These are phyloP conservation scores for Aphidius colemani DNA, from an alignment of 2,888 invertebrate species.

Conservation along the genomic window DNA sequence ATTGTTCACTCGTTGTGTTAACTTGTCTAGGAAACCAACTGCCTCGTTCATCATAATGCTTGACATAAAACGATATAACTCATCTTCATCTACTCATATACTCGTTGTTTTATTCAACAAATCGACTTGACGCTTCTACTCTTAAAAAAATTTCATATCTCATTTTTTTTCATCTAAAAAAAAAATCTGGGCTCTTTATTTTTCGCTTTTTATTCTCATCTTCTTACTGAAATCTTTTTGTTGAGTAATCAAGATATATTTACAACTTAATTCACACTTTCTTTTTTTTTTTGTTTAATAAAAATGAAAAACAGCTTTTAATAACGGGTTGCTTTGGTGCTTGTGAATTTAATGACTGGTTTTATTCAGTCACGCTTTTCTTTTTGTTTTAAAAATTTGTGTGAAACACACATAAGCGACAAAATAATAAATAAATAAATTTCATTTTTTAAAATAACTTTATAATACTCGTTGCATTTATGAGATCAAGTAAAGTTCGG, in stretches of 20 bases:
- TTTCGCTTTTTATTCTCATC: neutral
- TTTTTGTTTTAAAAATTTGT: neutral
- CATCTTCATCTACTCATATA: slow-evolving; percentile 14
- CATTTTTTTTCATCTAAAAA: too few species aligned
- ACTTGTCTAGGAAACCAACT: slow-evolving; percentile 42
- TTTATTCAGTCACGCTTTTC: neutral
- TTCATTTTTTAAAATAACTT: neutral
- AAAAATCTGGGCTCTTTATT: too few species aligned
- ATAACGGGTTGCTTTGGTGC: slow-evolving; percentile 44
- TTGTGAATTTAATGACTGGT: slow-evolving; percentile 21
- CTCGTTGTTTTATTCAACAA: neutral
- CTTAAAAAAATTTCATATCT: too few species aligned
- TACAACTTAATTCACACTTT: slow-evolving; percentile 57
- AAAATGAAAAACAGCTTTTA: slow-evolving; percentile 58
- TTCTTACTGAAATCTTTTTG: neutral
- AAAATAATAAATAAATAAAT: neutral
- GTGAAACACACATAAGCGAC: neutral
- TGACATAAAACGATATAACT: slow-evolving; percentile 6
- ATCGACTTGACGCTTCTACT: neutral
- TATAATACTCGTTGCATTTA: neutral
- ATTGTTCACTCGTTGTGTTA: slow-evolving; percentile 42
- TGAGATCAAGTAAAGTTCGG: neutral
- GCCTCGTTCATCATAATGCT: slow-evolving; percentile 28
- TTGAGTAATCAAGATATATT: slow-evolving; percentile 40
- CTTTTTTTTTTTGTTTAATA: slow-evolving; percentile 50